A percentile compares a stretch with the other conserved stretches of the same genome.
These are phyloP conservation scores for Willowsia nigromaculata DNA, from an alignment of 2,888 invertebrate genomes.

Conservation along the genomic window DNA sequence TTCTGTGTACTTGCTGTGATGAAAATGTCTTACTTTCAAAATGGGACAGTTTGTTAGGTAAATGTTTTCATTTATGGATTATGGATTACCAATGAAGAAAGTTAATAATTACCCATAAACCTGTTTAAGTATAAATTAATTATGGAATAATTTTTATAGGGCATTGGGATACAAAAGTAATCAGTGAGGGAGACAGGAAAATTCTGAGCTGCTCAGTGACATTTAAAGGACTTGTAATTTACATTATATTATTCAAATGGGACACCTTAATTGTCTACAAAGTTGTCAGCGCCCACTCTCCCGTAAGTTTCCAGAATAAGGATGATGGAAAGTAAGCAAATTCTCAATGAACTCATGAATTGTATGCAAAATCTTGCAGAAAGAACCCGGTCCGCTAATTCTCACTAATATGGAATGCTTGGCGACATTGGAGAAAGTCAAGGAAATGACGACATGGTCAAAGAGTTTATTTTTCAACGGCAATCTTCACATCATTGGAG, in stretches of 20 bases:
- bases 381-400: slow-evolving; percentile 68
- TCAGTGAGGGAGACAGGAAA: slow-evolving; percentile 71
- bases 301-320: slow-evolving; percentile 36
- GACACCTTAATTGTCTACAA: slow-evolving; percentile 66
- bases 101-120: not conserved
- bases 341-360: not conserved
- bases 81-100: too few relatives aligned
- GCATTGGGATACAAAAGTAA: slow-evolving; percentile 70
- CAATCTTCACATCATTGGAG: slow-evolving; percentile 62
- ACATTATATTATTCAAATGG: slow-evolving; percentile 68
- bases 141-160: slow-evolving; percentile 47
- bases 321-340: not conserved
- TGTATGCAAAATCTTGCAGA: slow-evolving; percentile 28
- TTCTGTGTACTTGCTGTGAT: slow-evolving; percentile 75
- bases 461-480: slow-evolving; percentile 49
- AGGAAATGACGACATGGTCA: slow-evolving; percentile 71
- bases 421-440: slow-evolving; percentile 66
- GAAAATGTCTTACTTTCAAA: slow-evolving; percentile 72
- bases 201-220: slow-evolving; percentile 67
- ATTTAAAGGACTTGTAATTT: slow-evolving; percentile 53
- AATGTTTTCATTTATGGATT: too few relatives aligned
- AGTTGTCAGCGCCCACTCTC: slow-evolving; percentile 49
- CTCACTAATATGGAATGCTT: slow-evolving; percentile 65
- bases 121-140: not conserved
- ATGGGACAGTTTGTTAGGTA: slow-evolving; percentile 72